Evolutionary conservation across 2,888 invertebrate species (phyloP).

Genomic region (Acrobasis suavella): DNA sequence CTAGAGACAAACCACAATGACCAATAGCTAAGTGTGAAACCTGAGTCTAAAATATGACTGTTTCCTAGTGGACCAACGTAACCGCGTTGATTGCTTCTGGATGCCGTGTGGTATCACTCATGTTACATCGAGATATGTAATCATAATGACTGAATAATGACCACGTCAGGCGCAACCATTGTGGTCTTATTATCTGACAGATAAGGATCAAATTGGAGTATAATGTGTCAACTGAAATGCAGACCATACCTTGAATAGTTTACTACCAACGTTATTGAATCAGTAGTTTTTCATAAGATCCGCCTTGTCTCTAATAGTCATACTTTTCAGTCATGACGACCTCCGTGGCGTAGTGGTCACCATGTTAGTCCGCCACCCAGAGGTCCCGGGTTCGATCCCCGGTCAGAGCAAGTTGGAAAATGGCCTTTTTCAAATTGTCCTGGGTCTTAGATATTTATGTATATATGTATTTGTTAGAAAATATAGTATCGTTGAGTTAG

Average conservation of each 20-base stretch:
- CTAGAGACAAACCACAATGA: background rate
- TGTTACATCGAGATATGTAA: slow-evolving; percentile 25
- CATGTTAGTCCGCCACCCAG: no score
- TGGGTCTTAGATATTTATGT: no score
- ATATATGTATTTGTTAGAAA: no score
- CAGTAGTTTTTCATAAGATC: no score
- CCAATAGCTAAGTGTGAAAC: slow-evolving; percentile 20
- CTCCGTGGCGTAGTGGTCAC: no score
- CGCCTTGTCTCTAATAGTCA: no score
- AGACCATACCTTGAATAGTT: background rate
- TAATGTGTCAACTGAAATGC: background rate
- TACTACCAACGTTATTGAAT: no score
- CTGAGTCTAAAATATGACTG: slow-evolving; percentile 36
- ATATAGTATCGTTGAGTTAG: no score
- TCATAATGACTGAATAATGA: slow-evolving; percentile 23
- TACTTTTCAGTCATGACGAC: no score
- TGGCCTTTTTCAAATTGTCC: no score
- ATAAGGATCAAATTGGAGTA: slow-evolving; percentile 10
- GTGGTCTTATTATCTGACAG: background rate
- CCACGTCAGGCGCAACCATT: slow-evolving; percentile 13
- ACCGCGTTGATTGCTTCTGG: slow-evolving; percentile 41
- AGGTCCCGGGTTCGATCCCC: no score
- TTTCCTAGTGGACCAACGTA: slow-evolving; percentile 40
- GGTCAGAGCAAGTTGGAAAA: no score
- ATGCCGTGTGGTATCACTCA: slow-evolving; percentile 22